Conservation (phyloP, 2,797 vertebrate species). For the Acanthiza pusilla region DNA sequence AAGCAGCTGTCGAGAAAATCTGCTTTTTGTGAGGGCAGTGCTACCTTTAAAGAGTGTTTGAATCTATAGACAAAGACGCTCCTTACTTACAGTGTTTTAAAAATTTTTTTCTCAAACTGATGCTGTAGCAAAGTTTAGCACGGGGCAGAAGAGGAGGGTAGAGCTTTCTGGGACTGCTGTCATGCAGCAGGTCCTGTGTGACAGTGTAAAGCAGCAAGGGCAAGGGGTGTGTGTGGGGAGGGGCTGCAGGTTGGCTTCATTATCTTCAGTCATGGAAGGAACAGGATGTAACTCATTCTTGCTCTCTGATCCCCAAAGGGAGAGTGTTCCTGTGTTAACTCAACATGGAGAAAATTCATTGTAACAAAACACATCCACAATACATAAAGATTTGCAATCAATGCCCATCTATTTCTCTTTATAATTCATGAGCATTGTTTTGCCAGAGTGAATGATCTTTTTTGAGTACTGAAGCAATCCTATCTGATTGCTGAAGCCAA, state of each 20-base stretch:
- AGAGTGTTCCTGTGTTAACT: neutral
- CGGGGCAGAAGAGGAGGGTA: neutral
- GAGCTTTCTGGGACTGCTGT: neutral
- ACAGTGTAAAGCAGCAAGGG: neutral
- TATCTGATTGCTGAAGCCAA: neutral
- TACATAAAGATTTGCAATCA: neutral
- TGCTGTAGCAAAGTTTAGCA: neutral
- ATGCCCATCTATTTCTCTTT: neutral
- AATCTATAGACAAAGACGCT: neutral
- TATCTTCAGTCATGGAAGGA: neutral
- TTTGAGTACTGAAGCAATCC: slow-evolving; percentile 1
- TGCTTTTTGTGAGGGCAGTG: neutral
- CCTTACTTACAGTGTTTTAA: neutral
- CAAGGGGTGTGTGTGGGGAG: neutral
- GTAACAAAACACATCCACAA: neutral
- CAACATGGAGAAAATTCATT: neutral
- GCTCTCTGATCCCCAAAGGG: neutral
- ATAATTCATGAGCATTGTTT: neutral
- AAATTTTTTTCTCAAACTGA: neutral
- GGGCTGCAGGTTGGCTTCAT: neutral
- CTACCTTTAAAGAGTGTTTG: neutral
- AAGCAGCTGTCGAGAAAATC: neutral
- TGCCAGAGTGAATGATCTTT: neutral
- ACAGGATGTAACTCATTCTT: neutral
- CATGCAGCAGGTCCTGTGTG: neutral